A percentile compares a stretch with the other conserved stretches of the same genome.
Evolutionary conservation across 1,140 invertebrate genomes (phyloP).

Genomic region (Caenorhabditis elegans): WBcel235 BX284606.5:15408501-15409000

Average conservation of each 20-base stretch:
- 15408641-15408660: not conserved
- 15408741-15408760: not conserved
- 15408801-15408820: not conserved
- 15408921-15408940: not conserved
- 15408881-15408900: conserved; percentile 26
- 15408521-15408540: conserved; percentile 1
- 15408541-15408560: not conserved
- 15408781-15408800: conserved; percentile 14
- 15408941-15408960: not conserved
- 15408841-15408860: conserved; percentile 6
- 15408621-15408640: conserved; percentile 9
- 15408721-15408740: not conserved
- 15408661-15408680: not conserved
- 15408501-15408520: not conserved
- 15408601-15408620: not conserved
- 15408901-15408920: conserved; percentile 9
- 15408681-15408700: not conserved
- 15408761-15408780: conserved; percentile 29
- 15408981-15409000: not conserved
- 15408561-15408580: not conserved
- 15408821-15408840: conserved; percentile 8
- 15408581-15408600: not conserved
- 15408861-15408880: conserved; percentile 13
- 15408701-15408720: not conserved
- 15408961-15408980: not conserved